Evolutionary conservation across 2,113 vertebrate genomes (phyloP).

Genomic region (Oryctolagus cuniculus): DNA sequence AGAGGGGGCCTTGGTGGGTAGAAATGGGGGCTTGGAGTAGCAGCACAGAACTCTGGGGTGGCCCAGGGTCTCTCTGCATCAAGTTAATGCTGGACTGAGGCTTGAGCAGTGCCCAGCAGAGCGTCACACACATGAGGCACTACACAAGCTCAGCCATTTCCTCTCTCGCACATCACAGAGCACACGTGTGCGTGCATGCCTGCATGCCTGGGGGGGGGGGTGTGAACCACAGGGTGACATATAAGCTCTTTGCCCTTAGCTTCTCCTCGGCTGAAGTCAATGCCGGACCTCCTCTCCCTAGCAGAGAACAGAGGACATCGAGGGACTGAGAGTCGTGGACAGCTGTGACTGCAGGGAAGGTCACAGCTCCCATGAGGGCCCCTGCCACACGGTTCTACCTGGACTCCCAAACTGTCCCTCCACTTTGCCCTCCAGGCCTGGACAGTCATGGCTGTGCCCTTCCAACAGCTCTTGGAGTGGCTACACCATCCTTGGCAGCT

Average conservation of each 20-base stretch:
- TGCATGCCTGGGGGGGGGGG: fast-evolving
- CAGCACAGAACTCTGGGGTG: neutral
- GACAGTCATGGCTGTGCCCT: neutral
- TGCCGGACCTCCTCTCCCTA: neutral
- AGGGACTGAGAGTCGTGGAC: neutral
- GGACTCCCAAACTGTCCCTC: neutral
- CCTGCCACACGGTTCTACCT: neutral
- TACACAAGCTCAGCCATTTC: no score
- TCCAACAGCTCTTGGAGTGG: neutral
- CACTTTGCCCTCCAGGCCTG: neutral
- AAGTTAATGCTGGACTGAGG: neutral
- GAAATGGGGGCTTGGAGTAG: neutral
- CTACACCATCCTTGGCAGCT: neutral
- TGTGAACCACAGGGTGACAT: no score
- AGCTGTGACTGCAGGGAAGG: neutral
- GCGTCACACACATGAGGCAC: neutral
- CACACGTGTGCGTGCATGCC: fast-evolving
- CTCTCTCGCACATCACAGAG: no score
- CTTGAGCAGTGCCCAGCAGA: neutral
- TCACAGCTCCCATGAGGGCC: no score
- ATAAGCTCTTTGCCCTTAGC: neutral
- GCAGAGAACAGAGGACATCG: neutral
- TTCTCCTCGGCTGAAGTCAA: neutral
- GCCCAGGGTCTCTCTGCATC: neutral
- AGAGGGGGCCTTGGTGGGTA: neutral